Evolutionary conservation across 2,888 invertebrate genomes (phyloP), one percentile per base, ranked within the genome.

Genomic region (Drosophila dives): DNA sequence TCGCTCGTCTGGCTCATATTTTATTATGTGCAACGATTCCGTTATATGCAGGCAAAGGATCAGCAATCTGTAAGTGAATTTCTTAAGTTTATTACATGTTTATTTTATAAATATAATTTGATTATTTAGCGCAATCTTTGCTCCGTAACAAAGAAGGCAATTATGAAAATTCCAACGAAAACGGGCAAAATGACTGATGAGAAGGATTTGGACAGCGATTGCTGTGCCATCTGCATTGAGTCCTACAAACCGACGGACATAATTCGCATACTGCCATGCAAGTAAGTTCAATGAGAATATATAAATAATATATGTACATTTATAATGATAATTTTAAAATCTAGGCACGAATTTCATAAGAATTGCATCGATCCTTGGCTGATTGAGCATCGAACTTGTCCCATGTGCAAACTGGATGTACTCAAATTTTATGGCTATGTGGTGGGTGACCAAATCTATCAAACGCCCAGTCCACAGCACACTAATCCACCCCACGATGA

Each of bases 351-450:
- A 91, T 99, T 98, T 94, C 98, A 99, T 94, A 98, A 98, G 94
- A 96, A 95, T 89, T 99, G 98, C 94, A 98, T 99, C 91, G 98
- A 99, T 94, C 98, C 98, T 23, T 99, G 98, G 98, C 94, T 99
- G 72, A 94, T 99, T 90, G 98, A 98, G 92, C 98, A 98, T 93
- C 95, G 98, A 77, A 98, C 98, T 38, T 99, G 98, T 93, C 98
- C 98, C 12, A 98, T 99, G 98, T 99, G 98, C 94, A 98, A 98
- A 93, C 96, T 97, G 95, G 98, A 99, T 93, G 98, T 99, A 86
- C 95, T 99, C 74, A 97, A 98, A 91, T 96, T 96, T 92, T 97
- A 97, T 91, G 97, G 97, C 78, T 96, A 96, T 93, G 96, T 97
- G 95, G 97, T 96, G 93, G 95, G 96, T 95, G 93, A 93, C 77